Conservation (phyloP, 64 coral and sea anemone genomes). For the Montipora capricornis region DNA sequence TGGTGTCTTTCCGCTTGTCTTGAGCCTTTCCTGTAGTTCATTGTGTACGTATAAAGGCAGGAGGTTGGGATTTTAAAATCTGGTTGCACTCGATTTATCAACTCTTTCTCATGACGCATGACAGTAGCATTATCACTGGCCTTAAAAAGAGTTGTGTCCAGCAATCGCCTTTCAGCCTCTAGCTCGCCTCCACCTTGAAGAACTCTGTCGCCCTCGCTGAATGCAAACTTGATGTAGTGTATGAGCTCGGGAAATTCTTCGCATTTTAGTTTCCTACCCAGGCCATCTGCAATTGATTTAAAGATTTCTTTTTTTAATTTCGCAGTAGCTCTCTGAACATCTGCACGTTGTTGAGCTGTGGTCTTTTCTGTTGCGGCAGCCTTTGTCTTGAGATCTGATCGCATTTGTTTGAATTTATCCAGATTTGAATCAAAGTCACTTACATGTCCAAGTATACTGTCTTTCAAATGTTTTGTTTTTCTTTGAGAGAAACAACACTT, state of each 20-base stretch:
- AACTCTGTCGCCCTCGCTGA: conserved; percentile 44
- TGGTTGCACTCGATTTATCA: conserved; percentile 6
- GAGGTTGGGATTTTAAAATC: conserved; percentile 54
- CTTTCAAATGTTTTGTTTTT: neutral
- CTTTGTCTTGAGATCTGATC: neutral
- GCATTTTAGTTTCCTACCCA: conserved; percentile 70
- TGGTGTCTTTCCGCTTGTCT: conserved; percentile 64
- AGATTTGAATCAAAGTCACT: neutral
- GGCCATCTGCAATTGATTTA: conserved; percentile 25
- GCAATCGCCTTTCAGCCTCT: conserved; percentile 39
- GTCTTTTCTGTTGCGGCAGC: neutral
- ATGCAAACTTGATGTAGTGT: conserved; percentile 16
- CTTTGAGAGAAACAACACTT: conserved; percentile 5
- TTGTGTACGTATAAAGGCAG: conserved; percentile 68
- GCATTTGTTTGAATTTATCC: conserved; percentile 5
- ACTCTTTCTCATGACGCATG: conserved; percentile 72
- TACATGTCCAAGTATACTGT: neutral
- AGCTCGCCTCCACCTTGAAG: conserved; percentile 57
- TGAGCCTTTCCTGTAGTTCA: conserved; percentile 71
- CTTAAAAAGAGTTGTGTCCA: conserved; percentile 64
- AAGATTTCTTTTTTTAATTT: neutral
- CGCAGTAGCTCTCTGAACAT: neutral
- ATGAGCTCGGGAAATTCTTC: conserved; percentile 74
- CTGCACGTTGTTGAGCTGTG: neutral
- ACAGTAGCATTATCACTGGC: conserved; percentile 67